phyloP scores from a whole-genome alignment of 2,888 invertebrate genomes.

The Globia sparganii region DNA sequence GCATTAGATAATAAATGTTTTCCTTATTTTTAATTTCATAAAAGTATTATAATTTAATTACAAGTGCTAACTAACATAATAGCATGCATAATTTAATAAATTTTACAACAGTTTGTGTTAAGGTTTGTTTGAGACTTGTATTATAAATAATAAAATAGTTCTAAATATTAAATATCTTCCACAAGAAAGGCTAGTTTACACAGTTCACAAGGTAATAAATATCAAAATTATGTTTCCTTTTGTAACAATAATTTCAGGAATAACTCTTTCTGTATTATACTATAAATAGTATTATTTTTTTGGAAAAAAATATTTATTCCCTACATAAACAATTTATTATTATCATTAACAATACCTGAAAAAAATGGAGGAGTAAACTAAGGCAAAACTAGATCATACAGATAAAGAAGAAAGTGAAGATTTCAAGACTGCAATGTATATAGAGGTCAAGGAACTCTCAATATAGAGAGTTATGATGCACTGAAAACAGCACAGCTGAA shows the following conservation, averaged over 20 bases:
- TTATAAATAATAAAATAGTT: neutral
- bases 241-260: neutral
- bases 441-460: conserved; percentile 28
- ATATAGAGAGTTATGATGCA: conserved; percentile 12
- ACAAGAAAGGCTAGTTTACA: neutral
- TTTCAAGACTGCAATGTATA: neutral
- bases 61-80: neutral
- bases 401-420: conserved; percentile 21
- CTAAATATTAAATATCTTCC: neutral
- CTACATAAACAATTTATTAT: neutral
- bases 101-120: neutral
- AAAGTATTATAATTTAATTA: conserved; percentile 20
- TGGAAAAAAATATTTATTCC: too few species aligned
- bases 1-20: conserved; percentile 18
- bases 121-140: neutral
- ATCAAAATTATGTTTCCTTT: neutral
- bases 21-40: neutral
- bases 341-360: neutral
- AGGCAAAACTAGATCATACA: too few species aligned
- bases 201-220: neutral
- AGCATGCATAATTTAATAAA: too few species aligned
- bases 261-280: too few species aligned
- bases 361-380: neutral
- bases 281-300: neutral
- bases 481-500: neutral